Evolutionary conservation across 2,113 vertebrate species (phyloP).

Genomic region (Rhinogobius similis): DNA sequence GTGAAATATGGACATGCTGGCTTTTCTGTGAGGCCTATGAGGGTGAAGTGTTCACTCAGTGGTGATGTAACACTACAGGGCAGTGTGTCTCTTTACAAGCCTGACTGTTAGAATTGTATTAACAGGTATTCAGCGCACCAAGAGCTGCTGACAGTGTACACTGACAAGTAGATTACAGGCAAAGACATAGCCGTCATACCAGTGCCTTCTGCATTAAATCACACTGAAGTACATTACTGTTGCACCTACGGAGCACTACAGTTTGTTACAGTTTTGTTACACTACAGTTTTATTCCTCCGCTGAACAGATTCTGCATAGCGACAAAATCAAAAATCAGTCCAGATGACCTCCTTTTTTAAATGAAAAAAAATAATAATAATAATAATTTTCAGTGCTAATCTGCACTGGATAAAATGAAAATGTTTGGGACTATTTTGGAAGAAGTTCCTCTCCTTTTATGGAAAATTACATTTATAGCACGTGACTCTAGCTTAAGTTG

Average conservation of each 20-base stretch:
- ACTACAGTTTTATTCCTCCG: too few species aligned
- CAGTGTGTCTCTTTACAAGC: slow-evolving; percentile 48
- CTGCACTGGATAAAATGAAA: not conserved
- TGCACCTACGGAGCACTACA: not conserved
- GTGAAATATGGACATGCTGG: slow-evolving; percentile 47
- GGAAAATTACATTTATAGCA: not conserved
- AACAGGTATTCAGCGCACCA: slow-evolving; percentile 57
- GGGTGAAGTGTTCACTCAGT: slow-evolving; percentile 36
- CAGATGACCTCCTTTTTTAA: not conserved
- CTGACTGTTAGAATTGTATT: slow-evolving; percentile 49
- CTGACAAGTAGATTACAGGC: slow-evolving; percentile 60
- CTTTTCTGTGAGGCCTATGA: slow-evolving; percentile 46
- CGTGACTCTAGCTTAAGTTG: not conserved
- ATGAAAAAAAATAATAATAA: too few species aligned
- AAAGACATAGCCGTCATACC: slow-evolving; percentile 50
- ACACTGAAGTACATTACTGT: slow-evolving; percentile 20
- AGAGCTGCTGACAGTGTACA: slow-evolving; percentile 48
- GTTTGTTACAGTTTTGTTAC: not conserved
- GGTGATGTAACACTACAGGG: slow-evolving; percentile 50
- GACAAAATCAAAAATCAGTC: not conserved
- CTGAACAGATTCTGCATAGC: too few species aligned
- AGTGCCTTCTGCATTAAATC: slow-evolving; percentile 44
- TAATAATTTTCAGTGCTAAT: not conserved
- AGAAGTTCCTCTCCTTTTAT: not conserved
- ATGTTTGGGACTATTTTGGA: too few species aligned